These are phyloP conservation scores for Cygnus buccinator DNA, from an alignment of 2,113 vertebrate species.

Conservation along the genomic window DNA sequence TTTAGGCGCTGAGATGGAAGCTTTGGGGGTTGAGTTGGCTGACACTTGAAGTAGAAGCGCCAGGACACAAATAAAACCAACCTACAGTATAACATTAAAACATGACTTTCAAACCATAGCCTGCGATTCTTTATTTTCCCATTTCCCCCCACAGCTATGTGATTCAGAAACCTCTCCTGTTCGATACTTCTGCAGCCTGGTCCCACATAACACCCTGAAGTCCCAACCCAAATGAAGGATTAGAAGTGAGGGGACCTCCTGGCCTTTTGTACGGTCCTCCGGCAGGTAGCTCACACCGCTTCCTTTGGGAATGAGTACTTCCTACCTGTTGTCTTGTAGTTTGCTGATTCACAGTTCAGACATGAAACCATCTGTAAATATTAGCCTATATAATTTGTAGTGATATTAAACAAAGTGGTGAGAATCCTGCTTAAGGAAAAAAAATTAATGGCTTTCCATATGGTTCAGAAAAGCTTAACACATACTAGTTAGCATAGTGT, in stretches of 20 bases:
- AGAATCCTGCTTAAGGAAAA: slow-evolving; percentile 50
- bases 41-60: background rate
- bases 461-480: slow-evolving; percentile 42
- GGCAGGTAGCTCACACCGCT: background rate
- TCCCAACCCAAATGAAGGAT: background rate
- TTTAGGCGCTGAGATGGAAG: background rate
- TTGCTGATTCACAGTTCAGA: slow-evolving; percentile 49
- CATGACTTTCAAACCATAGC: background rate
- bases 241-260: background rate
- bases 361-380: slow-evolving; percentile 62
- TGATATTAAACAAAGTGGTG: slow-evolving; percentile 56
- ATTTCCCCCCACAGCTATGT: too few species aligned
- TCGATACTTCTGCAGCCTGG: background rate
- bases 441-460: slow-evolving; percentile 48
- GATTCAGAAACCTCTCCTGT: background rate
- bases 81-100: background rate
- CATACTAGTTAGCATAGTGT: background rate
- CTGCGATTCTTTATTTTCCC: too few species aligned
- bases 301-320: background rate
- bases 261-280: background rate
- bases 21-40: background rate
- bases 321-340: slow-evolving; percentile 28
- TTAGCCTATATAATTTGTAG: slow-evolving; percentile 43
- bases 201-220: background rate
- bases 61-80: background rate